These are phyloP conservation scores for Hetaerina titia DNA, from an alignment of 2,888 invertebrate species.

Conservation along the genomic window DNA sequence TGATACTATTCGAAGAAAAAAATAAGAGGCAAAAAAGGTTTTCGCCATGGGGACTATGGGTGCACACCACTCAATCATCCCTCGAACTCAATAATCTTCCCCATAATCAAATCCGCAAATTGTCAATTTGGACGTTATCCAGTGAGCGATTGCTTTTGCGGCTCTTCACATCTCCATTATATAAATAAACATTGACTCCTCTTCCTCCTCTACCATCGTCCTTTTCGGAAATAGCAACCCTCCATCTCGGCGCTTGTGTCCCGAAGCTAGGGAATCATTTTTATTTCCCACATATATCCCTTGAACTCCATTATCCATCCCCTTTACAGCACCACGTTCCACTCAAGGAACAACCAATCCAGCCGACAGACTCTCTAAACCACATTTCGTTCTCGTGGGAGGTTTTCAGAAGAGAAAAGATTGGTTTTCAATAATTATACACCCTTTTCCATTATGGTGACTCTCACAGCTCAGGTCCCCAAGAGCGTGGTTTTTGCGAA, in stretches of 20 bases:
- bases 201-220: background rate
- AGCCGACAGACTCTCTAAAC: background rate
- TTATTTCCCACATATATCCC: background rate
- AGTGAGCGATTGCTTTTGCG: background rate
- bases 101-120: slow-evolving; percentile 64
- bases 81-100: slow-evolving; percentile 46
- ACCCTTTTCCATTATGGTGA: background rate
- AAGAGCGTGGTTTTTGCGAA: background rate
- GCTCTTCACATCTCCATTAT: slow-evolving; percentile 29
- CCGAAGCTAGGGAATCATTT: background rate
- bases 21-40: background rate
- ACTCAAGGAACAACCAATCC: background rate
- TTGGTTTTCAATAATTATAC: background rate
- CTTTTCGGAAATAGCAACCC: background rate
- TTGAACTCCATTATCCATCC: background rate
- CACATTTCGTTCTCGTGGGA: background rate
- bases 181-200: background rate
- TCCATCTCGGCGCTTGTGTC: background rate
- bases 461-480: too few relatives aligned
- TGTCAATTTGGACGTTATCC: slow-evolving; percentile 50
- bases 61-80: slow-evolving; percentile 5
- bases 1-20: background rate
- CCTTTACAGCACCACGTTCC: background rate
- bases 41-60: background rate
- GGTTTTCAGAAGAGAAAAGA: background rate